Base-by-base conservation (phyloP, 2,113 vertebrate genomes). In the Pelmatolapia mariae region DNA sequence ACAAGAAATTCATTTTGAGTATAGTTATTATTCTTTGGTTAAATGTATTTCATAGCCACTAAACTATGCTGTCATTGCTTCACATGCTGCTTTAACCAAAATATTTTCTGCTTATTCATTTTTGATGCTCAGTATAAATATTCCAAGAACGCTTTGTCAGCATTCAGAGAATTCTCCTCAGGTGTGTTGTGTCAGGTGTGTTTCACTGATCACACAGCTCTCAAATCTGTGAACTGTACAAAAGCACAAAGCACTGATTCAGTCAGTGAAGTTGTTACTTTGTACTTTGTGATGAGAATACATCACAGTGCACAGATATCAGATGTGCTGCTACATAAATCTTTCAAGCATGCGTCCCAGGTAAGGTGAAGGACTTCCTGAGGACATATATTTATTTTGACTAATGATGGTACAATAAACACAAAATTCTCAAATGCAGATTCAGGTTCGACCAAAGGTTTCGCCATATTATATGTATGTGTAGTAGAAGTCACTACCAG, bases 141-240 rank as follows among this genome's bases (percentile, higher is more conserved):
- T 36, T 40, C 66, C 54, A 56, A n/a, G 18, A 86, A 40, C 3
- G 0, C 83, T 57, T 33, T 19, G 89, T 57, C 79, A 57, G 38
- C 61, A 53, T 81, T 7, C 12, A 31, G 24, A 16, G 4, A 54
- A 54, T 13, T 16, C 57, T 90, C 89, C 89, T 91, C 57, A 81
- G 79, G 61, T 43, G 59, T n/a, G 63, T 52, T 81, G 56, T 50
- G 80, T 93, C 86, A 84, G 16, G 40, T 9, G 36, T 50, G 26
- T 87, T 33, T 68, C 54, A 26, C 3, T 54, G 31, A 78, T 29
- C 22, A 38, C 31, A 66, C 33, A 38, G 4, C 40, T 88, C 22
- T 93, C 84, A 73, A 52, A 19, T 52, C 59, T 50, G 31, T 38
- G 76, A 36, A 22, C 10, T 57, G 4, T 18, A 22, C 18, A 15